phyloP scores from a whole-genome alignment of 2,888 invertebrate species.

The Pheosia tremula region DNA sequence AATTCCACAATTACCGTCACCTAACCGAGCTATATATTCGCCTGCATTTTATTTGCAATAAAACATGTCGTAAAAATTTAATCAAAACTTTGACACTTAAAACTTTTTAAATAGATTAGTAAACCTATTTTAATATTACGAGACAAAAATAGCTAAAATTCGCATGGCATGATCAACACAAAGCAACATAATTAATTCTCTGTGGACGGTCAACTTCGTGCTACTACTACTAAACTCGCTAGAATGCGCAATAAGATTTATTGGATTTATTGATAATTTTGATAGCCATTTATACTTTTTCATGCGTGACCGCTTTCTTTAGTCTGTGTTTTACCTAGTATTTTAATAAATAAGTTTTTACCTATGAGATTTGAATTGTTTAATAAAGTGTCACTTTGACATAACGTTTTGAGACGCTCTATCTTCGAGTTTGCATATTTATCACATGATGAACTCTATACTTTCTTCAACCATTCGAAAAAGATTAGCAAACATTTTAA shows the following conservation, averaged over 20 bases:
- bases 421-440: background rate
- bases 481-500: constrained; percentile 21
- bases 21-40: constrained; percentile 17
- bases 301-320: no score
- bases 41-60: constrained; percentile 37
- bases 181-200: no score
- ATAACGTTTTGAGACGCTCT: background rate
- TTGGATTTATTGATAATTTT: no score
- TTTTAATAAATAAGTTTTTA: no score
- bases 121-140: background rate
- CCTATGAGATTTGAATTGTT: background rate
- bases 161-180: no score
- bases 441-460: constrained; percentile 19
- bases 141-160: no score
- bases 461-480: constrained; percentile 32
- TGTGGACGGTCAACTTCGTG: no score
- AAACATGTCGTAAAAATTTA: constrained; percentile 44
- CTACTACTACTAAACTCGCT: no score
- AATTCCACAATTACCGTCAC: constrained; percentile 14
- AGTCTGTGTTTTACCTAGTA: no score
- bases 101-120: constrained; percentile 15
- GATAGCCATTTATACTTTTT: no score
- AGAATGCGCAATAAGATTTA: no score
- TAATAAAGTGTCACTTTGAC: background rate
- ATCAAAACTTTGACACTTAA: constrained; percentile 36